Percentiles rank a stretch among this genome's conserved stretches.
phyloP scores from a whole-genome alignment of 2,888 invertebrate genomes.

The Ennomos quercinarius region DNA sequence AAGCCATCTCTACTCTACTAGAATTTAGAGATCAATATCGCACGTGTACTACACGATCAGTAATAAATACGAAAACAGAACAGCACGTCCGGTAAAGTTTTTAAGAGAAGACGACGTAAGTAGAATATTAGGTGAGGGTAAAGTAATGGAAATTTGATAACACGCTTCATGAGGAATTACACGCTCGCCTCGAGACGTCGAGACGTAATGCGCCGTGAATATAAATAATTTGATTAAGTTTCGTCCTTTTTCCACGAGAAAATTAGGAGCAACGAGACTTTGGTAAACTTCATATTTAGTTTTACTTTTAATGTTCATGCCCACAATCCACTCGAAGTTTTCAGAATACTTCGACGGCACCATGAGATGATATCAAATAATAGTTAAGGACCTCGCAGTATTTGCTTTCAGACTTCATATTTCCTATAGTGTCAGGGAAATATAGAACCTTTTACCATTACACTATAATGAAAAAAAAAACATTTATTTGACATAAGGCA shows the following conservation, averaged over 20 bases:
- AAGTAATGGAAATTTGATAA: conserved; percentile 69
- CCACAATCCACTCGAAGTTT: conserved; percentile 9
- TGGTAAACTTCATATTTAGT: conserved; percentile 26
- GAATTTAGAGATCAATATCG: conserved; percentile 40
- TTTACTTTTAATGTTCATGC: conserved; percentile 20
- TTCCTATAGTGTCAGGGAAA: too few relatives aligned
- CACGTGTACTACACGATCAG: conserved; percentile 30
- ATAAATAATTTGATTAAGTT: conserved; percentile 58
- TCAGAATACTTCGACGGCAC: background rate
- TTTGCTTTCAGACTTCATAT: too few relatives aligned
- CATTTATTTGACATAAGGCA: too few relatives aligned
- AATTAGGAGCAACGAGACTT: background rate
- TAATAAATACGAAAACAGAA: conserved; percentile 72
- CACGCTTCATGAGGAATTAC: conserved; percentile 52
- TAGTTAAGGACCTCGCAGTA: too few relatives aligned
- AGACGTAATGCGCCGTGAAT: conserved; percentile 52
- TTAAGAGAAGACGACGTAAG: conserved; percentile 63
- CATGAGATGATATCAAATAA: background rate
- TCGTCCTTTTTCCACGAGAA: conserved; percentile 1
- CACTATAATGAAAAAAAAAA: too few relatives aligned
- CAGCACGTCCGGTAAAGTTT: conserved; percentile 73
- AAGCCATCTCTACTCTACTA: conserved; percentile 47
- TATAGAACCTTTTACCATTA: too few relatives aligned
- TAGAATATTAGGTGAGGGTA: conserved; percentile 62
- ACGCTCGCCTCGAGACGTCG: conserved; percentile 27